These are phyloP conservation scores for Zaprionus tsacasi DNA, from an alignment of 1,140 invertebrate species.

Conservation along the genomic window DNA sequence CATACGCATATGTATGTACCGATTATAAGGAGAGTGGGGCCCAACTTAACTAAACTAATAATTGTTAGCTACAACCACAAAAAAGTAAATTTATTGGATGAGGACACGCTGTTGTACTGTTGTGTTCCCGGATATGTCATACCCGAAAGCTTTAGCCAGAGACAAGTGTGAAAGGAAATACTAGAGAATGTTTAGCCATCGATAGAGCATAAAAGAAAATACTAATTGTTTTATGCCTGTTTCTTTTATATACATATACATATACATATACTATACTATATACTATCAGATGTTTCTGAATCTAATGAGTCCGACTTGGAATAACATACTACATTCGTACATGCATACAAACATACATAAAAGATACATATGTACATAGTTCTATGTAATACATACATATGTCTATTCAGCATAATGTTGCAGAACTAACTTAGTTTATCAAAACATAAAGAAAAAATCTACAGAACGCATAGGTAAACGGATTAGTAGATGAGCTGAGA, in stretches of 20 bases:
- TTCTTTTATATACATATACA: slow-evolving; percentile 5
- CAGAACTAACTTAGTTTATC: background rate
- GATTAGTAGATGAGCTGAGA: background rate
- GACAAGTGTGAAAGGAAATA: slow-evolving; percentile 32
- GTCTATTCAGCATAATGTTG: background rate
- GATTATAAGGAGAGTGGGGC: slow-evolving; percentile 24
- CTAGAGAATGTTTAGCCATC: slow-evolving; percentile 8
- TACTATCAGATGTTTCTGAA: slow-evolving; percentile 5
- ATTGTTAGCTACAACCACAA: slow-evolving; percentile 45
- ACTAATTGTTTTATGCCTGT: slow-evolving; percentile 6
- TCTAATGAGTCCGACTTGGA: slow-evolving; percentile 1
- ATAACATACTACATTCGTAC: background rate
- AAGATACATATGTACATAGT: background rate
- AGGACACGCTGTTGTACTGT: background rate
- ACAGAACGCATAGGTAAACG: background rate
- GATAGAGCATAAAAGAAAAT: slow-evolving; percentile 1
- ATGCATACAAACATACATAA: background rate
- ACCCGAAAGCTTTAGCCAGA: slow-evolving; percentile 61
- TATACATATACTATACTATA: background rate
- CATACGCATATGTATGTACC: slow-evolving; percentile 19
- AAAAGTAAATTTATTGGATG: slow-evolving; percentile 26
- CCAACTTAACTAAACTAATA: slow-evolving; percentile 21
- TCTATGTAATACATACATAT: background rate
- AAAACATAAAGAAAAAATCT: background rate
- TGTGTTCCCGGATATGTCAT: slow-evolving; percentile 41